These are phyloP conservation scores for Crenichthys baileyi DNA, from an alignment of 2,797 vertebrate species.

Conservation along the genomic window DNA sequence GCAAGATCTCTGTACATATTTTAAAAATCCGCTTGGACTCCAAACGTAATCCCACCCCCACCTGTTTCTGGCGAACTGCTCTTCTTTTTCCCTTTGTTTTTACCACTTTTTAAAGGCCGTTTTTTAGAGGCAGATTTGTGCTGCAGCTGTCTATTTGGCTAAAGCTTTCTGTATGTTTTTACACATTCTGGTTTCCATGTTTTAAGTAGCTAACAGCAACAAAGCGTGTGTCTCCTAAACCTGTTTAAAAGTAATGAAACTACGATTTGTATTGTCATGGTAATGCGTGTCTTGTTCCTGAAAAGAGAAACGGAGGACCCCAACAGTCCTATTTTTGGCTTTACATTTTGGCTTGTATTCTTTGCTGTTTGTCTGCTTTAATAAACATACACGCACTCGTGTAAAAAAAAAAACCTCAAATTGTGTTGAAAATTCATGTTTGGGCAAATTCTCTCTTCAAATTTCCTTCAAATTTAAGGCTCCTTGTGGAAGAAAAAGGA, in stretches of 20 bases:
- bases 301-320: conserved; percentile 68
- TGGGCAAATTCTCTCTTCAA: conserved; percentile 93
- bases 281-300: conserved; percentile 89
- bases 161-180: conserved; percentile 92
- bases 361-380: conserved; percentile 99
- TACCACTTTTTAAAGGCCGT: conserved; percentile 37
- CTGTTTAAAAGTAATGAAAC: conserved; percentile 87
- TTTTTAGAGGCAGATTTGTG: conserved; percentile 88
- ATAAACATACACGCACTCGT: conserved; percentile 98
- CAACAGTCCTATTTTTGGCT: conserved; percentile 88
- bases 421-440: conserved; percentile 99
- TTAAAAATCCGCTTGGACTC: conserved; percentile 96
- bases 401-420: conserved; percentile 91
- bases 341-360: conserved; percentile 99
- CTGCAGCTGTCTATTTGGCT: conserved; percentile 91
- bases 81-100: conserved; percentile 80
- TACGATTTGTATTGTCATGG: conserved; percentile 95
- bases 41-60: conserved; percentile 89
- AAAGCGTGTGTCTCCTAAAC: conserved; percentile 86
- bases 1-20: conserved; percentile 97
- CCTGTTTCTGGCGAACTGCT: conserved; percentile 95
- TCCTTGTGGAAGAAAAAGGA: conserved; percentile 79
- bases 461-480: conserved; percentile 83
- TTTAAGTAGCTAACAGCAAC: conserved; percentile 87
- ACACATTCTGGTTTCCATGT: conserved; percentile 91